A percentile compares a stretch with the other conserved stretches of the same genome.
phyloP scores from a whole-genome alignment of 2,888 invertebrate genomes.

The Dexiosoma caninum region DNA sequence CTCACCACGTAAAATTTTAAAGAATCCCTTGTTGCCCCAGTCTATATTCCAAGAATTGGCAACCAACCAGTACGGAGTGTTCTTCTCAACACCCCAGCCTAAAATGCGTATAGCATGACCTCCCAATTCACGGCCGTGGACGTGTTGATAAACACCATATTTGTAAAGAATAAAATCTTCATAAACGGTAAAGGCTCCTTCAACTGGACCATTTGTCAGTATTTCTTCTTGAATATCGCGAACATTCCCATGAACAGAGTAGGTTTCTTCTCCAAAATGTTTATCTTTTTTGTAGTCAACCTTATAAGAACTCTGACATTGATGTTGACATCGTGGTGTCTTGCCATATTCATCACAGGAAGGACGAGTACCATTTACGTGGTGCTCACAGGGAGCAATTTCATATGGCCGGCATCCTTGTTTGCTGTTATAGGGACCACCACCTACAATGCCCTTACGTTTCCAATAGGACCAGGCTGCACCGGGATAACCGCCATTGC shows the following conservation, averaged over 20 bases:
- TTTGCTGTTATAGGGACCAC: constrained; percentile 86
- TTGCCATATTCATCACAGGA: constrained; percentile 83
- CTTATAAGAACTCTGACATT: constrained; percentile 84
- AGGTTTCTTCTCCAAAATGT: constrained; percentile 84
- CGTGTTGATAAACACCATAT: constrained; percentile 88
- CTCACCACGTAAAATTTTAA: constrained; percentile 90
- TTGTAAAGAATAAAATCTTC: constrained; percentile 91
- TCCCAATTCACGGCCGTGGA: constrained; percentile 85
- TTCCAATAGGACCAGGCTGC: constrained; percentile 89
- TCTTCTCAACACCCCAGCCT: constrained; percentile 92
- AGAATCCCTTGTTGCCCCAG: constrained; percentile 93
- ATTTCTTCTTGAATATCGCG: constrained; percentile 89
- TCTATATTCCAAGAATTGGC: constrained; percentile 96
- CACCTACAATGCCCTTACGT: constrained; percentile 89
- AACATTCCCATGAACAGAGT: constrained; percentile 82
- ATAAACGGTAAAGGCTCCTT: constrained; percentile 92
- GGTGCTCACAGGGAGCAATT: constrained; percentile 93
- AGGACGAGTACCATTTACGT: constrained; percentile 87
- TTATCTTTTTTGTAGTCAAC: constrained; percentile 85
- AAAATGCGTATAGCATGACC: constrained; percentile 93
- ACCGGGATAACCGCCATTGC: constrained; percentile 73
- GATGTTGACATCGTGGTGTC: constrained; percentile 88
- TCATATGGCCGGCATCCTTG: constrained; percentile 93
- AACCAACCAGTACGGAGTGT: constrained; percentile 91
- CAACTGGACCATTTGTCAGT: constrained; percentile 91